Percentiles rank a stretch among this genome's conserved stretches.
These are phyloP conservation scores for Lycodopsis pacificus DNA, from an alignment of 2,797 vertebrate species.

Conservation along the genomic window DNA sequence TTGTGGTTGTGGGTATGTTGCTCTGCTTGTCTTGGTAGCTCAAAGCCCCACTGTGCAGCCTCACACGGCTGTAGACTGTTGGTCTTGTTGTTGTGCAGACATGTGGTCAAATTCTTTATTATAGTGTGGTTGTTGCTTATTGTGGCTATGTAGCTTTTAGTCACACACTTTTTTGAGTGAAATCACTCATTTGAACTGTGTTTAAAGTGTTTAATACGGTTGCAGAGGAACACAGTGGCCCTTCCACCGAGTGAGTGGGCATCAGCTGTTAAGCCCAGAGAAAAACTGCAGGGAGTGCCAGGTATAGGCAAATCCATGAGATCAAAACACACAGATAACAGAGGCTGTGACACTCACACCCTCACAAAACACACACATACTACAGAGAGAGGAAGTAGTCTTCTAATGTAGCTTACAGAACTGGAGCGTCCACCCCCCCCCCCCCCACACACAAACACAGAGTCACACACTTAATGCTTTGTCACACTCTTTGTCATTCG, in stretches of 20 bases:
- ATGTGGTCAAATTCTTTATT: not conserved
- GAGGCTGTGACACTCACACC: slow-evolving; percentile 36
- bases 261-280: slow-evolving; percentile 23
- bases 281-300: slow-evolving; percentile 68
- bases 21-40: not conserved
- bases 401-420: slow-evolving; percentile 33
- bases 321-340: slow-evolving; percentile 72
- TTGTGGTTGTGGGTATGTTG: not conserved
- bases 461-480: slow-evolving; percentile 29
- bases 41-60: too few species aligned
- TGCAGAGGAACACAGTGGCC: not conserved
- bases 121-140: not conserved
- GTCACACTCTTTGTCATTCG: slow-evolving; percentile 26
- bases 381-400: slow-evolving; percentile 70
- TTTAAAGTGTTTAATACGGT: slow-evolving; percentile 5
- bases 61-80: too few species aligned
- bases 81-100: not conserved
- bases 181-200: not conserved
- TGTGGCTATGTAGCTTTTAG: not conserved
- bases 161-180: not conserved
- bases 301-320: slow-evolving; percentile 81
- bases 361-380: slow-evolving; percentile 46
- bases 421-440: slow-evolving; percentile 30
- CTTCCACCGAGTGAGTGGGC: slow-evolving; percentile 1
- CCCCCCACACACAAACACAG: slow-evolving; percentile 24